Evolutionary conservation across 2,888 invertebrate species (phyloP), one percentile per base, ranked within the genome.

Genomic region (Lymantria dispar): DNA sequence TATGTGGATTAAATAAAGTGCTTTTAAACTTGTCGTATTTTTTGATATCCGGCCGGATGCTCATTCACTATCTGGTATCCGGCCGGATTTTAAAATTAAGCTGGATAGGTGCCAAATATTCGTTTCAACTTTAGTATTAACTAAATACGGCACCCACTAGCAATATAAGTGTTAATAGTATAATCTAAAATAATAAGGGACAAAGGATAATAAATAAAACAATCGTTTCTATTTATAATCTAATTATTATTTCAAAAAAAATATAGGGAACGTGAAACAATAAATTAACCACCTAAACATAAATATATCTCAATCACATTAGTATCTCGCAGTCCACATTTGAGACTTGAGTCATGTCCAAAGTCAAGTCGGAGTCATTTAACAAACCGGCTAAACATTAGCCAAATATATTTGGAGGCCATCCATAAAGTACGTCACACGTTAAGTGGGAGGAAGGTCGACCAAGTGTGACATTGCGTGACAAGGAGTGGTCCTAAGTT

Each of bases 221-320:
- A 30, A 62, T 54, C 54, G 42, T 60, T 58, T 66, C 73, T 78
- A 84, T 79, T 80, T 76, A 76, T 80, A 80, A 76, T 80, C 83
- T 85, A 84, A 79, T 86, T 83, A 83, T 83, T 84, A 82, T 82
- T 84, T 80, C 79, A 74, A 83, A 84, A 81, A 82, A 83, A 84
- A 80, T 78, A 83, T 80, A 82, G 79, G 78, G 82, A 83, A 85
- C 79, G 70, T 78, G 79, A 85, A 85, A 85, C 83, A 86, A 86
- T 86, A 86, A 86, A 76, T 85, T 84, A 86, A 81, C 69, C 77
- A 69, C 78, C 76, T 80, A 82, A 79, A 80, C 75, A 73, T 81
- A 78, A 76, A 74, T 70, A 77, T 75, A 68, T 69, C 65, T 74
- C 68, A 74, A 80, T 80, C 78, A 85, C 84, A 81, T 75, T 30